Conservation (phyloP, 1,140 invertebrate genomes). For the Drosophila nigrodunni region DNA sequence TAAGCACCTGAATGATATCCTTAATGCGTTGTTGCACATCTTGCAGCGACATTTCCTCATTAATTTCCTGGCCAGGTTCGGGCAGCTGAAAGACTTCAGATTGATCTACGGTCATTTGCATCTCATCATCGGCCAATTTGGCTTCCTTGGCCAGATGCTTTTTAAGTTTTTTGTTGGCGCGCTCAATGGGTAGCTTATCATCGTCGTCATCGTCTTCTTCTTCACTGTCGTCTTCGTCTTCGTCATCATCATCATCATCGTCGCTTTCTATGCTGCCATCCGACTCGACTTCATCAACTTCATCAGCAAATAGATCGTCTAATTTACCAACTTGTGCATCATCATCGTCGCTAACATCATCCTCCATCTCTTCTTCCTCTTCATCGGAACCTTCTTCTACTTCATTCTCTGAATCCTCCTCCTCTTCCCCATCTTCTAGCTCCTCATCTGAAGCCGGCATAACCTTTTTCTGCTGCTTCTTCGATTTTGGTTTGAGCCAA, state of each 20-base stretch:
- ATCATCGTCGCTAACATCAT: conserved; percentile 55
- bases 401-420: conserved; percentile 38
- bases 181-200: conserved; percentile 93
- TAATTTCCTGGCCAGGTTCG: conserved; percentile 88
- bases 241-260: conserved; percentile 43
- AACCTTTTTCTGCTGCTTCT: conserved; percentile 84
- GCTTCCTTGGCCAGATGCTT: conserved; percentile 89
- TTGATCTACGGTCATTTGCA: conserved; percentile 90
- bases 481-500: conserved; percentile 88
- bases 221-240: conserved; percentile 67
- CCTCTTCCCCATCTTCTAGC: conserved; percentile 50
- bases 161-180: conserved; percentile 91
- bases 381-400: conserved; percentile 39
- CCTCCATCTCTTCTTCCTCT: conserved; percentile 59
- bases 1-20: conserved; percentile 94
- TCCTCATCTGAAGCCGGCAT: conserved; percentile 35
- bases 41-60: conserved; percentile 90
- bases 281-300: conserved; percentile 54
- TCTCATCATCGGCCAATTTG: conserved; percentile 92
- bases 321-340: conserved; percentile 69
- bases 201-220: conserved; percentile 85
- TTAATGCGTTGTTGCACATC: conserved; percentile 96
- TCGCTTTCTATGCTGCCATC: conserved; percentile 78
- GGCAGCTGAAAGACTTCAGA: conserved; percentile 92
- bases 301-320: conserved; percentile 72